Evolutionary conservation across 2,113 vertebrate species (phyloP).

Genomic region (Morphnarchus princeps): DNA sequence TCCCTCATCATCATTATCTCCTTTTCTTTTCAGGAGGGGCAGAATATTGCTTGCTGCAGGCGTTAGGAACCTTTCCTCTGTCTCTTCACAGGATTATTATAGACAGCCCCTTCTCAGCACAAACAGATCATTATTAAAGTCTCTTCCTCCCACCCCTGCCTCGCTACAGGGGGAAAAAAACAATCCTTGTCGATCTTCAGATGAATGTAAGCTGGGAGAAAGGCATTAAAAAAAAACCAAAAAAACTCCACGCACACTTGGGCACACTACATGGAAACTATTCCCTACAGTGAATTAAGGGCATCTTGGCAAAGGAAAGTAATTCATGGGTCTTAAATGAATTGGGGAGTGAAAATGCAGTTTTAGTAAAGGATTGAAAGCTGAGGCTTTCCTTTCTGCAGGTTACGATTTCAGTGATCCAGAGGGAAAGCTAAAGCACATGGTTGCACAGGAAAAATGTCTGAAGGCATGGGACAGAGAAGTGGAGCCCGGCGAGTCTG

Average conservation of each 20-base stretch:
- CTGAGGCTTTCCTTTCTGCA: background rate
- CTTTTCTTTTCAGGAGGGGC: background rate
- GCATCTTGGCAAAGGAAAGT: background rate
- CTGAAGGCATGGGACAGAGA: background rate
- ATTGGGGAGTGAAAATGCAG: background rate
- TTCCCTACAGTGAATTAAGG: background rate
- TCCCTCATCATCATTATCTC: background rate
- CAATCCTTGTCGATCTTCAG: background rate
- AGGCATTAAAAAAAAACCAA: background rate
- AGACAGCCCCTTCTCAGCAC: background rate
- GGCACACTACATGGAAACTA: background rate
- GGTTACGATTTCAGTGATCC: background rate
- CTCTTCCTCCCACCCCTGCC: background rate
- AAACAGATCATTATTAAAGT: constrained; percentile 38
- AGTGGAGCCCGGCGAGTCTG: fast-evolving
- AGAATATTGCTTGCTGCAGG: background rate
- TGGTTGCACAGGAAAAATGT: background rate
- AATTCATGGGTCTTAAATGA: background rate
- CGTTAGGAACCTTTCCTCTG: background rate
- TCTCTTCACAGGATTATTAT: background rate
- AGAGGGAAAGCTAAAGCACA: background rate
- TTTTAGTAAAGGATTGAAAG: background rate
- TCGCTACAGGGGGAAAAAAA: background rate
- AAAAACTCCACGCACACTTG: background rate
- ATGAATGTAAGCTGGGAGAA: background rate